Base-by-base conservation (phyloP, 2,888 invertebrate genomes). In the Junonia oenone region DNA sequence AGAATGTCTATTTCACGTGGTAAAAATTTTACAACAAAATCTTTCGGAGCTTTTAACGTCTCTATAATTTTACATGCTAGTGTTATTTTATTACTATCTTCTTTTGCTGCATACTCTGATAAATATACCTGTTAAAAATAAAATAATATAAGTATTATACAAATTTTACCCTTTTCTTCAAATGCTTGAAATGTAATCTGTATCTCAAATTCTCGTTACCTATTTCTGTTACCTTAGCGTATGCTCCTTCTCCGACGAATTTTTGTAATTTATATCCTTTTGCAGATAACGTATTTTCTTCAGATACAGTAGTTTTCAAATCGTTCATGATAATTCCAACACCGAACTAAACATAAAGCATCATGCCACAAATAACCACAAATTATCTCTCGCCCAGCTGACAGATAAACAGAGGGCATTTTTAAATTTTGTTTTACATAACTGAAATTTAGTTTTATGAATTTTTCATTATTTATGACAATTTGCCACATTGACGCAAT, bases 1-100 rank as follows among this genome's bases (percentile, higher is more conserved):
- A 96, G 88, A 51, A 96, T 94, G 60, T 95, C 94, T 63, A 97
- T 91, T 83, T 97, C 97, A 43, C 97, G 91, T 0, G 96, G 96
- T 57, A 97, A 83, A 79, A 97, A 97, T 76, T 96, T 96, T 33
- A 91, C 88, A 0, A 95, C 93, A 68, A 96, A 96, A 74, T 96
- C 95, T 72, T 92, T 93, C 0, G 95, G 94, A 6, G 95, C 95
- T 74, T 93, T 93, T 1, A 87, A 76, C 3, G 94, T 93, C 73
- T 96, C 95, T 46, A 96, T 93, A 51, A 94, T 85, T 84, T 96
- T 97, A 72, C 95, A 95, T 0, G 95, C 95, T 53, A 95, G 79
- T 9, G 66, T 62, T 13, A 66, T 26, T 69, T 81, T 88, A 37
- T 67, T 67, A 1, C 58, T 15, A 2, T 80, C 80, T 29, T 82